phyloP scores from a whole-genome alignment of 2,888 invertebrate species.

The Esperia sulphurella region DNA sequence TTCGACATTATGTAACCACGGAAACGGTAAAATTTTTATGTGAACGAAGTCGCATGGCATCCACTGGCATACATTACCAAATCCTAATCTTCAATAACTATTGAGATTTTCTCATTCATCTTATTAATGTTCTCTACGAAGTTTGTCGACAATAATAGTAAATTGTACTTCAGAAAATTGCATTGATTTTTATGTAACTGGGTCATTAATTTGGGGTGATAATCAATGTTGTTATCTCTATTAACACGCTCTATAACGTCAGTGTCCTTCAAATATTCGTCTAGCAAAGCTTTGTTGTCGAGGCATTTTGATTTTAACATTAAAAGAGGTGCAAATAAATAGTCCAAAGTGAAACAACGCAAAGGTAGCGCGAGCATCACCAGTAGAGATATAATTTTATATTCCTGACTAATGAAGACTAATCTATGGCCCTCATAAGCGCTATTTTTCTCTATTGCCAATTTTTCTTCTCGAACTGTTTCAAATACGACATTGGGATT shows the following conservation, averaged over 20 bases:
- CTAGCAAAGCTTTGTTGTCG: not conserved
- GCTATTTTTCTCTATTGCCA: slow-evolving; percentile 11
- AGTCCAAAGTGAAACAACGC: slow-evolving; percentile 19
- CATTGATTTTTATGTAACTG: no score
- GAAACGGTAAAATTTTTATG: no score
- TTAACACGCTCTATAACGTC: no score
- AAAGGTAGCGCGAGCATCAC: slow-evolving; percentile 19
- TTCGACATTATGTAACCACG: no score
- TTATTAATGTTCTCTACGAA: no score
- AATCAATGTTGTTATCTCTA: no score
- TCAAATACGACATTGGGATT: not conserved
- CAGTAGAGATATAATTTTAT: slow-evolving; percentile 27
- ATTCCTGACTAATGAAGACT: slow-evolving; percentile 30
- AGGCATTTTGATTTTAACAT: not conserved
- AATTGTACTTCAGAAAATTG: no score
- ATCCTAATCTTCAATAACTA: no score
- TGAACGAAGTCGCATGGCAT: no score
- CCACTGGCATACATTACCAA: no score
- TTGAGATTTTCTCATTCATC: no score
- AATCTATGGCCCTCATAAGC: slow-evolving; percentile 21
- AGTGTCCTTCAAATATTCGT: not conserved
- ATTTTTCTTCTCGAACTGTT: slow-evolving; percentile 4
- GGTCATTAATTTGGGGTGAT: not conserved
- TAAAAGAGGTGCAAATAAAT: not conserved
- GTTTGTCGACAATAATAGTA: no score